Conservation (phyloP, 2,797 vertebrate species). For the Acanthiza pusilla region DNA sequence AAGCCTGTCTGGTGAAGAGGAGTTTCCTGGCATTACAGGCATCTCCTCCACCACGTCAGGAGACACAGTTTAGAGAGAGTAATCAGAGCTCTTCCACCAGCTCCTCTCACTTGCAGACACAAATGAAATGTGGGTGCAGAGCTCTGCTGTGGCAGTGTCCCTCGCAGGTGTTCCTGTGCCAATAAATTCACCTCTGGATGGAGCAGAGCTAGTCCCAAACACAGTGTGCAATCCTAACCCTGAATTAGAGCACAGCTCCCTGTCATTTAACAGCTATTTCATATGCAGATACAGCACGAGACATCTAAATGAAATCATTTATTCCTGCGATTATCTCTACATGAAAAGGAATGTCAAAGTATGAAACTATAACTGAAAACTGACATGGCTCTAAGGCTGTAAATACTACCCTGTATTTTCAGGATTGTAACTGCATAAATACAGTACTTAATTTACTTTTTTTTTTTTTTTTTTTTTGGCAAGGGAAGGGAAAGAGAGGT, state of each 20-base stretch:
- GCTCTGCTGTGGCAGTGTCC: background rate
- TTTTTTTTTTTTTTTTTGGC: background rate
- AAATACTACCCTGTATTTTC: background rate
- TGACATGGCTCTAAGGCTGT: background rate
- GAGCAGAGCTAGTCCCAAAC: background rate
- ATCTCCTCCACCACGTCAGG: background rate
- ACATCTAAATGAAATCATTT: conserved; percentile 8
- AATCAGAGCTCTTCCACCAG: background rate
- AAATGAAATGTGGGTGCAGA: background rate
- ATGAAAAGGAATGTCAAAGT: conserved; percentile 13
- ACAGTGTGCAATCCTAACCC: background rate
- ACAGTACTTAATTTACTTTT: background rate
- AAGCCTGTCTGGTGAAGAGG: background rate
- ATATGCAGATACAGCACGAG: conserved; percentile 2
- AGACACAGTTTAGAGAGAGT: background rate
- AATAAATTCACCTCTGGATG: background rate
- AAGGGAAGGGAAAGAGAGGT: background rate
- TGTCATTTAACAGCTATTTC: background rate
- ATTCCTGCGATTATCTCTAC: conserved; percentile 7
- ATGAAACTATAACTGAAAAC: conserved; percentile 5
- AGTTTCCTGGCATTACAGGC: background rate
- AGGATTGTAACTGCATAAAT: background rate
- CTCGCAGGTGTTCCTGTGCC: background rate
- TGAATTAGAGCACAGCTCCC: background rate
- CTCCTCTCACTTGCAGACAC: background rate